Base-by-base conservation (phyloP, 2,888 invertebrate species). In the Phlogophora meticulosa region DNA sequence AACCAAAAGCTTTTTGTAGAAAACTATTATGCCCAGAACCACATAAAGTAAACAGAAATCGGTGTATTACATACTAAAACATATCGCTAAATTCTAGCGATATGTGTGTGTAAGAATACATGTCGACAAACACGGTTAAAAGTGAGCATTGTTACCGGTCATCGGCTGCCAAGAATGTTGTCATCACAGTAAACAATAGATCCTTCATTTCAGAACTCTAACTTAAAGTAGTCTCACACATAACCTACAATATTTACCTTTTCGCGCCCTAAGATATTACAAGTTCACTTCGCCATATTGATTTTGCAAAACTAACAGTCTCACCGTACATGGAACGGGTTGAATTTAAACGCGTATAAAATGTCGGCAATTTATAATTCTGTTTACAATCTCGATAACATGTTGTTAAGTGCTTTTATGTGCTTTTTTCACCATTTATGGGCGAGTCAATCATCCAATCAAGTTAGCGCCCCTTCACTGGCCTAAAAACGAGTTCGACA, bases 401-500 rank as follows among this genome's bases (percentile, higher is more conserved):
- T 79, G 85, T 86, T 82, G 90, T 89, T 88, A 86, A 76, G 76
- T 76, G 80, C 76, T 78, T 80, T 78, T 74, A 81, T 81, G 80
- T 72, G 82, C 82, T 85, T 85, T 88, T 90, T 89, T 86, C 80
- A 65, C 85, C 85, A 82, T 85, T 82, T 85, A 86, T 72, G 87
- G 85, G 75, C 83, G 88, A 91, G 92, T 94, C 94, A 93, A 94
- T 94, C 94, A 94, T 90, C 91, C 93, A 90, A 93, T 93, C 94
- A 91, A 88, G 85, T 84, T 79, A 87, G 88, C 82, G 88, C 82
- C 85, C 86, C 80, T 82, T 80, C 80, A 72, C 78, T 61, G 77
- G 56, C 68, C 76, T 59, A 55, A 78, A 84, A 83, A 81, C 82
- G 5, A 49, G 78, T 85, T 85, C 71, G 52, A 68, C 64, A 66